These are phyloP conservation scores for Margarornis squamiger DNA, from an alignment of 2,797 vertebrate species.

Conservation along the genomic window DNA sequence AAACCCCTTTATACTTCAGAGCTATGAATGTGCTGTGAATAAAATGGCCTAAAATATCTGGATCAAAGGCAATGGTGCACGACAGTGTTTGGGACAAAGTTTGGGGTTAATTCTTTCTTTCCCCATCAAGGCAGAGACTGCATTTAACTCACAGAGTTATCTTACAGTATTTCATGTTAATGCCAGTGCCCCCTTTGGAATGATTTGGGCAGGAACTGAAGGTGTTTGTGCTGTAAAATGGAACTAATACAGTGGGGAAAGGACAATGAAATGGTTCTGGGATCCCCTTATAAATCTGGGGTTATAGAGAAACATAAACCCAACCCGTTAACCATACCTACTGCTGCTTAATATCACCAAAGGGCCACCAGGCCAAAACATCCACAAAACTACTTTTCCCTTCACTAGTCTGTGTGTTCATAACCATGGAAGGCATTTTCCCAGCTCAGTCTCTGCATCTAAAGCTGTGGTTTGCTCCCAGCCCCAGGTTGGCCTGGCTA, in stretches of 20 bases:
- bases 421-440: neutral
- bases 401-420: fast-evolving
- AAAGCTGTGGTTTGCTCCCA: neutral
- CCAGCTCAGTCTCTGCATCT: neutral
- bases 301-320: neutral
- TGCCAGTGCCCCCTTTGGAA: neutral
- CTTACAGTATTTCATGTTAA: fast-evolving
- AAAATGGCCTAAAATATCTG: neutral
- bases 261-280: neutral
- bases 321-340: neutral
- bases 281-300: neutral
- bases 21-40: neutral
- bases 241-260: neutral
- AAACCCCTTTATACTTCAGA: neutral
- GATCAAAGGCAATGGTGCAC: neutral
- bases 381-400: neutral
- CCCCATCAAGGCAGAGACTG: neutral
- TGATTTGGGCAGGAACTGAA: neutral
- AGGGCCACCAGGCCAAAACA: neutral
- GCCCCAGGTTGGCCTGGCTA: neutral
- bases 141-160: neutral
- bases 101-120: neutral
- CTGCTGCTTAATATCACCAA: neutral
- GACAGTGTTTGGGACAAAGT: fast-evolving
- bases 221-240: neutral